A percentile compares a stretch with the other conserved stretches of the same genome.
Conservation (phyloP, 2,888 invertebrate species). For the Tethea ocularis region DNA sequence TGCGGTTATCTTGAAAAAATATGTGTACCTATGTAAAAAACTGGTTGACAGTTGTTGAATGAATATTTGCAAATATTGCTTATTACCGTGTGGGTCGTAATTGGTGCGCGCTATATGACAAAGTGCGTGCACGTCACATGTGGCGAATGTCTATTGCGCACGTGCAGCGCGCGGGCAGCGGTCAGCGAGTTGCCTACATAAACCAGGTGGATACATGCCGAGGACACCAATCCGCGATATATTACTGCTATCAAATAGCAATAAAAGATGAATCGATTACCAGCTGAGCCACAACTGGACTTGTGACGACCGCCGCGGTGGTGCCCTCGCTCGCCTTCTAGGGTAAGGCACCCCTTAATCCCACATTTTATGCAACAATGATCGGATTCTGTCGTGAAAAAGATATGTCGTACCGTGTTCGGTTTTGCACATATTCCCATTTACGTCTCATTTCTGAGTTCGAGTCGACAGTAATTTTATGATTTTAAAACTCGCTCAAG, state of each 20-base stretch:
- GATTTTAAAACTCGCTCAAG: conserved; percentile 72
- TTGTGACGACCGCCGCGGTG: conserved; percentile 19
- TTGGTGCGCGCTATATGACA: conserved; percentile 11
- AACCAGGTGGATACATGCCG: conserved; percentile 26
- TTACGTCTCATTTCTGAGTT: conserved; percentile 72
- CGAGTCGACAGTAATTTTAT: conserved; percentile 68
- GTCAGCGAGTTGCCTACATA: conserved; percentile 6
- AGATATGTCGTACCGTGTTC: conserved; percentile 63
- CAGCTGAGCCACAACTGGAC: conserved; percentile 31
- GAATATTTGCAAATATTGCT: conserved; percentile 26
- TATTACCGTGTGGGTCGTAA: conserved; percentile 31
- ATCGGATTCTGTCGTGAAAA: conserved; percentile 67
- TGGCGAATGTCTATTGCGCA: neutral
- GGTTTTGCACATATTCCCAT: conserved; percentile 69
- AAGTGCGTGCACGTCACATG: neutral
- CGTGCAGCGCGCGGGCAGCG: conserved; percentile 26
- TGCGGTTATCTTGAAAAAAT: neutral
- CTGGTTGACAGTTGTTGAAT: neutral
- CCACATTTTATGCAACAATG: conserved; percentile 68
- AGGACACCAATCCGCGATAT: conserved; percentile 43
- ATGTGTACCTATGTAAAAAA: neutral
- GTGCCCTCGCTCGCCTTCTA: conserved; percentile 47
- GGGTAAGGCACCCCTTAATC: conserved; percentile 61
- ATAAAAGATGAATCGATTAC: conserved; percentile 71
- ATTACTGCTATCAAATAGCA: conserved; percentile 58